Evolutionary conservation across 2,888 invertebrate species (phyloP), one percentile per base, ranked within the genome.

Genomic region (Pachydiplax longipennis): DNA sequence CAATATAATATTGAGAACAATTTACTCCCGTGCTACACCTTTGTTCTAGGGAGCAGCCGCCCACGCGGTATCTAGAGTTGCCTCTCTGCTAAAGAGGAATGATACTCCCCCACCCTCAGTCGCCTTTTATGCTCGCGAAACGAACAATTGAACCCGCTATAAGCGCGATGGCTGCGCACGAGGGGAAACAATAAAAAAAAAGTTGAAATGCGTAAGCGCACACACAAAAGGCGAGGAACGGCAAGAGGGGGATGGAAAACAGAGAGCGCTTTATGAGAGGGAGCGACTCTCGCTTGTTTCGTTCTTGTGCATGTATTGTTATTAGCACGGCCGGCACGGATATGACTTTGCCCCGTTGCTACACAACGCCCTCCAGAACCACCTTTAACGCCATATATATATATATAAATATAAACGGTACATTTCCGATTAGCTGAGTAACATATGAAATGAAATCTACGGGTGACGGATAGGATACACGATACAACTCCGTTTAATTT

Each of bases 201-300:
- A 40, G 65, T 61, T 37, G 61, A 87, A 61, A 87, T 65, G 65
- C 37, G 87, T 61, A 61, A 65, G 65, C 61, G 12, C 87, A 87
- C 37, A 87, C 87, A 87, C 35, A 73, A 73, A 73, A 73, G 73
- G 73, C 73, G 73, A 73, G 61, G 65, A 58, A 53, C 3, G 83
- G 53, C 22, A 91, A 73, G 87, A 81, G 90, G 91, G 91, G 91
- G 91, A 53, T 53, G 82, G 53, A 80, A 91, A 90, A 65, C 65
- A 15, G 61, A 12, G 53, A 83, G 48, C 25, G 91, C 65, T 22
- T 65, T 61, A 31, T 25, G 82, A 25, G 58, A 35, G 35, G 35
- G 83, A 83, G 83, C 48, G 83, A 87, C 53, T 87, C 82, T 53
- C 83, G 81, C 22, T 58, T 61, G 87, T 87, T 87, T 48, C 61